Base-by-base conservation (phyloP, 2,888 invertebrate genomes). In the Epinotia nisella region DNA sequence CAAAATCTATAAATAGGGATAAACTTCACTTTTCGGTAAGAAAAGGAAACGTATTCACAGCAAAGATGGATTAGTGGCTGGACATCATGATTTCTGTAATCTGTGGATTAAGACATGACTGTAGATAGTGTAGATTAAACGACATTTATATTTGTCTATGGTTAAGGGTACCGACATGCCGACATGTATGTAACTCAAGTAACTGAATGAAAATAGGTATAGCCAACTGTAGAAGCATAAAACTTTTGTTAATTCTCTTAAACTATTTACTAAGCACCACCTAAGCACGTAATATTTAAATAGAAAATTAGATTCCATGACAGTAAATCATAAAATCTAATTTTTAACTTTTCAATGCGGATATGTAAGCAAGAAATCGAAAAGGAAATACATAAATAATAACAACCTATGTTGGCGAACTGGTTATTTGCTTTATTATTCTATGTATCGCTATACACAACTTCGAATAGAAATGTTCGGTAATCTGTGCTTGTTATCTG, bases 1-100 rank as follows among this genome's bases (percentile, higher is more conserved):
- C 61, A 68, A 72, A 45, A 59, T 73, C 73, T 73, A 73, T 69
- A 73, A 73, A 73, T 73, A 73, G 73, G 64, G 45, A 69, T 73
- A 73, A 72, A 69, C 73, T 64, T 64, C 69, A 69, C 73, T 73
- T 73, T 68, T 69, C 58, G 53, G 53, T 35, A 51, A 60, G 61
- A 45, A 73, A 68, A 71, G 71, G 65, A 71, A 71, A 71, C 65
- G 65, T 65, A 65, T 69, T 73, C 69, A 58, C 62, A 64, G 51
- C 56, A 68, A 73, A 69, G 64, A 64, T 64, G 73, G 68, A 73
- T 73, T 73, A 64, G 41, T 65, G 55, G 51, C 9, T 71, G 55
- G 60, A 71, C 71, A 60, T 71, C 66, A 66, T 49, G 59, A 65
- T 55, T 60, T 73, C 62, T 69, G 51, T 73, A 73, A 64, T 73